phyloP scores from a whole-genome alignment of 2,888 invertebrate genomes.

The Caenorhabditis sp. region DNA sequence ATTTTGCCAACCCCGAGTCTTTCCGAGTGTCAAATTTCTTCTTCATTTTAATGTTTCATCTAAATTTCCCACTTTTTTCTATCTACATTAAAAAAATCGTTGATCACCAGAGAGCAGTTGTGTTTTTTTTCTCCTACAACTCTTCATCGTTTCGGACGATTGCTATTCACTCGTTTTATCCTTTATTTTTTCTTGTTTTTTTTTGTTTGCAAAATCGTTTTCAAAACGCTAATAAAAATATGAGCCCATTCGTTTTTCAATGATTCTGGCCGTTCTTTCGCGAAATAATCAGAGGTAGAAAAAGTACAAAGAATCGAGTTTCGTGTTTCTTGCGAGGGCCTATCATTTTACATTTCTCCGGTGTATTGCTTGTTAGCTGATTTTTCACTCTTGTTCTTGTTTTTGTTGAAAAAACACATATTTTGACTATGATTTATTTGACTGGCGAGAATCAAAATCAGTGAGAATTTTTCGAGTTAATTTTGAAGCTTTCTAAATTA shows the following conservation, averaged over 20 bases:
- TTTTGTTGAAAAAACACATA: neutral
- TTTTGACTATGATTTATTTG: neutral
- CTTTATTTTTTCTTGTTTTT: constrained; percentile 6
- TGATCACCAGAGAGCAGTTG: neutral
- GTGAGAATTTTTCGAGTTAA: constrained; percentile 57
- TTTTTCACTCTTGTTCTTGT: neutral
- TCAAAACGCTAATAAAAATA: neutral
- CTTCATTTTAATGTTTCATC: too few relatives aligned
- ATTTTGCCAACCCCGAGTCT: too few relatives aligned
- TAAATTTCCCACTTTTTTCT: too few relatives aligned
- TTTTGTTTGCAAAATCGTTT: neutral
- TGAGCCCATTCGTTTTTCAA: neutral
- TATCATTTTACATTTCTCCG: neutral
- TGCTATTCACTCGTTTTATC: neutral
- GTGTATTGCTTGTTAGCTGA: neutral
- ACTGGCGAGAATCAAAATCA: constrained; percentile 60
- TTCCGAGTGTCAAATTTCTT: too few relatives aligned
- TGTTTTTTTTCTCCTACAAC: neutral
- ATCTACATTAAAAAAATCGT: too few relatives aligned
- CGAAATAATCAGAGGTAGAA: neutral
- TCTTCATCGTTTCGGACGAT: neutral
- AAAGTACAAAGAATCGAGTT: neutral
- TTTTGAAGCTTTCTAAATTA: constrained; percentile 59
- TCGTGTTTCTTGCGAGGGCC: neutral
- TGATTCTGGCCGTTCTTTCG: neutral